Base-by-base conservation (phyloP, 2,797 vertebrate genomes). In the Cirrhinus molitorella region DNA sequence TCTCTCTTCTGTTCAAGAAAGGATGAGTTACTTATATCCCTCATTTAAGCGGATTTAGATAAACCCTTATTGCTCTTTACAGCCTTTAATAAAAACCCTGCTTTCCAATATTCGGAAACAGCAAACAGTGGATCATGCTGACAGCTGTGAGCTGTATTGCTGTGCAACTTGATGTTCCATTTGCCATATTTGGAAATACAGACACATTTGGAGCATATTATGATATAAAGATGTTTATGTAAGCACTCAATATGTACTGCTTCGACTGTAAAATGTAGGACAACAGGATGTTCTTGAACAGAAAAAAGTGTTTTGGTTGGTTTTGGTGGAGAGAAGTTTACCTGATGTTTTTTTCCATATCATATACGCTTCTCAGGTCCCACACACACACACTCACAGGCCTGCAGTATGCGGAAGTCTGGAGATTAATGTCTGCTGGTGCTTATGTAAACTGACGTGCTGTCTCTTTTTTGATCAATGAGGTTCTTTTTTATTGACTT, bases 391-490 rank as follows among this genome's bases (percentile, higher is more conserved):
- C 43, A 73, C 40, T 61, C 19, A 19, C 40, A 73, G 55, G 28
- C 23, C 25, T 63, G 14, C 68, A 73, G 55, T 66, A 75, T 66
- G 71, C 71, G 79, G 67, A 73, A 72, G 79, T 81, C 37, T 47
- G 53, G 40, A 59, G 66, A 61, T 71, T 57, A 59, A 72, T 72
- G 79, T 61, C 17, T 59, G 12, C 43, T 31, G 23, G 8, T n/a
- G 25, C 65, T 70, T 68, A 25, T 57, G 78, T 67, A 68, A 80
- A 68, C 65, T 68, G 65, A 80, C n/a, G 1, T 68, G 34, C 43
- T 73, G 59, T 73, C 75, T 79, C 34, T 45, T 57, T 57, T 40
- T 28, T 85, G 80, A 85, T 79, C 67, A 83, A 86, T 86, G 75
- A 74, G 59, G 16, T 53, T 8, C 67, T 65, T 65, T 57, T 85